Base-by-base conservation (phyloP, 1,140 invertebrate genomes). In the Drosophila eugracilis region DNA sequence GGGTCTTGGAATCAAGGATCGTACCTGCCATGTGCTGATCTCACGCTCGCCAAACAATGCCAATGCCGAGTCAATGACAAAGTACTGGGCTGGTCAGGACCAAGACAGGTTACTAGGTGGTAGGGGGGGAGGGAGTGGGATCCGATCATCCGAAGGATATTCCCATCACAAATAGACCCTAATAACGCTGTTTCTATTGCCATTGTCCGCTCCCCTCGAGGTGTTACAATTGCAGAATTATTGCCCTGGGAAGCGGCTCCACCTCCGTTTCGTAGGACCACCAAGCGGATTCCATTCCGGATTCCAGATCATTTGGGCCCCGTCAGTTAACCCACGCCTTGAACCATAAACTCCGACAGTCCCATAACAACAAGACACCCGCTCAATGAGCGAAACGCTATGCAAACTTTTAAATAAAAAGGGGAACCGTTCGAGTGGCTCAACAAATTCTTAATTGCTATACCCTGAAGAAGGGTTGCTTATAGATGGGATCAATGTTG, bases 191-290 rank as follows among this genome's bases (percentile, higher is more conserved):
- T 65, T 60, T 59, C 69, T 28, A 36, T 73, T 59, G 78, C 37
- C 60, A 54, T 81, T 74, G 57, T 70, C 34, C 12, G 22, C 32
- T 45, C 30, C 60, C 48, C 77, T 74, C 37, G 54, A 59, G 62
- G 57, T 88, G 78, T 83, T 78, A 89, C 75, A 88, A 88, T 88
- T 88, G 84, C 83, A 78, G 78, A 88, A 89, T 88, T 88, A 88
- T 88, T 88, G 84, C 80, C 83, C 66, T 88, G 83, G 83, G 83
- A 88, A 88, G 37, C 41, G 65, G 78, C 75, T 88, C 84, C 83
- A 89, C 84, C 83, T 72, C 45, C 75, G 62, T 52, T 88, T 88
- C 83, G 48, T 69, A 83, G 53, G 84, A 88, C 83, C 83, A 88
- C 72, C 73, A 47, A 39, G 66, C 41, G 34, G 54, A 52, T 24